A percentile compares a stretch with the other conserved stretches of the same genome.
These are phyloP conservation scores for Catharus bicknelli DNA, from an alignment of 2,113 vertebrate genomes.

Conservation along the genomic window DNA sequence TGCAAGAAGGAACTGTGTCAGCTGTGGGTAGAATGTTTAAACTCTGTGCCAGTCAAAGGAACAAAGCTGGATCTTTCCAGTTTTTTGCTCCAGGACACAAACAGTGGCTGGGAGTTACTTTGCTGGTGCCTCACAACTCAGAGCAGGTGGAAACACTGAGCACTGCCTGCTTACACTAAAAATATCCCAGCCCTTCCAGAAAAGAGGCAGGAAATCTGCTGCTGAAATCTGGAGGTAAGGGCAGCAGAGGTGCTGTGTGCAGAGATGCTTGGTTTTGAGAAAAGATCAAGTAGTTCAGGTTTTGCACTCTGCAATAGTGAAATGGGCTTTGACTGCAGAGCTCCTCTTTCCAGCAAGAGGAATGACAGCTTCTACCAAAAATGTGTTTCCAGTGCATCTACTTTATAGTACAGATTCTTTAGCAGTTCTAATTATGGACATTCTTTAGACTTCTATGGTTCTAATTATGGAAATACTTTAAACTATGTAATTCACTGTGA, in stretches of 20 bases:
- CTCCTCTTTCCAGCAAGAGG: background rate
- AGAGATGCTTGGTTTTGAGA: background rate
- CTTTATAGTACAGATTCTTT: background rate
- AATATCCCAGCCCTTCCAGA: background rate
- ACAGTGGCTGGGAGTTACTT: background rate
- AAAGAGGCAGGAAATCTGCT: background rate
- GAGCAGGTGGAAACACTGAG: background rate
- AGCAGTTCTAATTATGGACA: background rate
- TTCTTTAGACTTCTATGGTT: background rate
- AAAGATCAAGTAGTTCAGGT: background rate
- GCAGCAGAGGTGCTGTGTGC: background rate
- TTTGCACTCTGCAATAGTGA: background rate
- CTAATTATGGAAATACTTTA: background rate
- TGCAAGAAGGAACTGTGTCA: background rate
- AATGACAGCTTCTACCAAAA: background rate
- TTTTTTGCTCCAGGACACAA: background rate
- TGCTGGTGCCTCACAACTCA: fast-evolving
- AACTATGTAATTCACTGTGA: background rate
- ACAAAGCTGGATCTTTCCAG: background rate
- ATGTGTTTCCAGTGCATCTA: background rate
- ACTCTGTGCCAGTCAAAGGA: background rate
- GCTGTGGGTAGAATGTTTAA: background rate
- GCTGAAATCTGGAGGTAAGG: background rate
- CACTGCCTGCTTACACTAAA: background rate
- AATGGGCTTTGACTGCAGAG: background rate